Evolutionary conservation across 2,888 invertebrate species (phyloP).

Genomic region (Heliconius ismenius): DNA sequence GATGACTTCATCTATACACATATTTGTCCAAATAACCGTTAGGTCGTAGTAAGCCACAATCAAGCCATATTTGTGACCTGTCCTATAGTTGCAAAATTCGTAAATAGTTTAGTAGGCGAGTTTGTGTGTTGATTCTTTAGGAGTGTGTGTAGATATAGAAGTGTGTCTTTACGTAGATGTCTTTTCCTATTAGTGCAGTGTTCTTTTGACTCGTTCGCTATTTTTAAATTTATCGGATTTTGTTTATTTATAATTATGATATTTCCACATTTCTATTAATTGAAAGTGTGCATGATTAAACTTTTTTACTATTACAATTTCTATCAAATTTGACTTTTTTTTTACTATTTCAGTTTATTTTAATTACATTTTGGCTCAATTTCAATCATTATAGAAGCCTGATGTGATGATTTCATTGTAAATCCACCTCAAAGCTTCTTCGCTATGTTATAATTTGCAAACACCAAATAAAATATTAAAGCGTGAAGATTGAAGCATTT

Average conservation of each 20-base stretch:
- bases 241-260: conserved; percentile 22
- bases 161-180: conserved; percentile 63
- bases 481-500: conserved; percentile 24
- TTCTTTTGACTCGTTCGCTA: conserved; percentile 40
- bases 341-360: conserved; percentile 40
- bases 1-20: conserved; percentile 54
- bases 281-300: conserved; percentile 41
- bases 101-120: conserved; percentile 57
- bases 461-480: conserved; percentile 33
- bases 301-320: conserved; percentile 19
- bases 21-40: conserved; percentile 62
- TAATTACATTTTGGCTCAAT: conserved; percentile 70
- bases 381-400: conserved; percentile 70
- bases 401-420: conserved; percentile 53
- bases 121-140: conserved; percentile 65
- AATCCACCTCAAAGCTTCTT: conserved; percentile 58
- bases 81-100: conserved; percentile 81
- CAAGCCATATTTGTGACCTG: conserved; percentile 62
- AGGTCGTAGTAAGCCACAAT: conserved; percentile 76
- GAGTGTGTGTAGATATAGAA: conserved; percentile 61
- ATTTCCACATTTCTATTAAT: conserved; percentile 30
- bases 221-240: conserved; percentile 33
- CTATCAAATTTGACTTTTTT: conserved; percentile 24
- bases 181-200: conserved; percentile 60
- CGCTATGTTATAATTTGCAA: conserved; percentile 65